These are phyloP conservation scores for Galeruca laticollis DNA, from an alignment of 2,888 invertebrate species.

Conservation along the genomic window DNA sequence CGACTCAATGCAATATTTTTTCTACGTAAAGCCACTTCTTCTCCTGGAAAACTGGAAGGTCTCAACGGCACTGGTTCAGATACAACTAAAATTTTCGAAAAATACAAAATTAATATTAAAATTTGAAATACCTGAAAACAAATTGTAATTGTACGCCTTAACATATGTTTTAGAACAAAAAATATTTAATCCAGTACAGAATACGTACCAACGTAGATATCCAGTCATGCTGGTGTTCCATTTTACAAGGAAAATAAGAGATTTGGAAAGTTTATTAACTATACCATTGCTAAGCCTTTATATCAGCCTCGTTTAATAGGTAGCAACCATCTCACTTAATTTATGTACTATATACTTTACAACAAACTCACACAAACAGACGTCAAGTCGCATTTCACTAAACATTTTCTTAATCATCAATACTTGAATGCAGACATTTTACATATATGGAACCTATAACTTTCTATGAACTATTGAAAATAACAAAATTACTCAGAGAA, in stretches of 20 bases:
- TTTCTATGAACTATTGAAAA: too few species aligned
- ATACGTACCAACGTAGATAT: not conserved
- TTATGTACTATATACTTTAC: too few species aligned
- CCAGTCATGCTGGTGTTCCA: not conserved
- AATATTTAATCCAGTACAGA: not conserved
- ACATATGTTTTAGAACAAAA: not conserved
- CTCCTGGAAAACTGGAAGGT: slow-evolving; percentile 71
- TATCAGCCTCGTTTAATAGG: too few species aligned
- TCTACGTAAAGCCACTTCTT: slow-evolving; percentile 72
- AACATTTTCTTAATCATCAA: too few species aligned
- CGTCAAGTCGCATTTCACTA: too few species aligned
- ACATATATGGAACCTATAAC: too few species aligned
- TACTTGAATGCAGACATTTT: too few species aligned
- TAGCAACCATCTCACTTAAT: too few species aligned
- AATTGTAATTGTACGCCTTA: slow-evolving; percentile 15
- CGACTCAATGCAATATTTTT: slow-evolving; percentile 70
- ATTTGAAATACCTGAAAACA: slow-evolving; percentile 33
- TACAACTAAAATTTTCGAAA: slow-evolving; percentile 54
- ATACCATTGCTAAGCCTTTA: too few species aligned
- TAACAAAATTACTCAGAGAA: too few species aligned
- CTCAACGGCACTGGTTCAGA: slow-evolving; percentile 63
- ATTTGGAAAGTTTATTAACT: too few species aligned
- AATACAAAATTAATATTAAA: not conserved
- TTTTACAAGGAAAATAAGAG: not conserved
- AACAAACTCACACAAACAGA: too few species aligned